phyloP scores from a whole-genome alignment of 2,797 vertebrate genomes.

The Tolypeutes matacus region DNA sequence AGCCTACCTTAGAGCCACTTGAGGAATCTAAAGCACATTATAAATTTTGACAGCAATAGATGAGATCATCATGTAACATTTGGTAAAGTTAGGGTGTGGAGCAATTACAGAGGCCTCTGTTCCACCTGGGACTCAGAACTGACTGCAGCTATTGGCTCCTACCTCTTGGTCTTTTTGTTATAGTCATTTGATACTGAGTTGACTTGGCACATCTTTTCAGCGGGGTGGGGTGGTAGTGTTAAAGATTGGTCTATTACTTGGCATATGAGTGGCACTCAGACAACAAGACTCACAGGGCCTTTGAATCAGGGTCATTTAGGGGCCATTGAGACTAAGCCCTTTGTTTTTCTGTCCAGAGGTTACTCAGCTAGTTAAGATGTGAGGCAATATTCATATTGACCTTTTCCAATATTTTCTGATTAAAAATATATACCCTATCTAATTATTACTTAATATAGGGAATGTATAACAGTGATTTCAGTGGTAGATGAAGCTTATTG shows the following conservation, averaged over 20 bases:
- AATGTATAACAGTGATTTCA: too few relatives aligned
- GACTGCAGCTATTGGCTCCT: not conserved
- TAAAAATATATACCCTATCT: not conserved
- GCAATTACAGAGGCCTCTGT: not conserved
- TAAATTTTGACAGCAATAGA: not conserved
- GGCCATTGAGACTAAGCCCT: not conserved
- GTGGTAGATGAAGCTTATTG: too few relatives aligned
- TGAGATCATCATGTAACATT: not conserved
- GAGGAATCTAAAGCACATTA: not conserved
- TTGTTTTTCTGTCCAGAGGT: conserved; percentile 2
- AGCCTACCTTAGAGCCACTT: not conserved
- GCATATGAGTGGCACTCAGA: not conserved
- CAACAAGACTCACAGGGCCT: not conserved
- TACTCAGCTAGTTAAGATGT: not conserved
- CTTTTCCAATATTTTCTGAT: not conserved
- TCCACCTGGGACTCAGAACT: not conserved
- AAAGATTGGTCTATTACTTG: not conserved
- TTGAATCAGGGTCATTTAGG: conserved; percentile 9
- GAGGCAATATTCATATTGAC: not conserved
- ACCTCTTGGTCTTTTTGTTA: not conserved
- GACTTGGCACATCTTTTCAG: not conserved
- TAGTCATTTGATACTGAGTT: not conserved
- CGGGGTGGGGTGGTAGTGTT: not conserved
- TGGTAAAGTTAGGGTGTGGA: not conserved
- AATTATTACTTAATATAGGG: too few relatives aligned